Conservation (phyloP, 1,140 invertebrate species). For the Physella acuta region DNA sequence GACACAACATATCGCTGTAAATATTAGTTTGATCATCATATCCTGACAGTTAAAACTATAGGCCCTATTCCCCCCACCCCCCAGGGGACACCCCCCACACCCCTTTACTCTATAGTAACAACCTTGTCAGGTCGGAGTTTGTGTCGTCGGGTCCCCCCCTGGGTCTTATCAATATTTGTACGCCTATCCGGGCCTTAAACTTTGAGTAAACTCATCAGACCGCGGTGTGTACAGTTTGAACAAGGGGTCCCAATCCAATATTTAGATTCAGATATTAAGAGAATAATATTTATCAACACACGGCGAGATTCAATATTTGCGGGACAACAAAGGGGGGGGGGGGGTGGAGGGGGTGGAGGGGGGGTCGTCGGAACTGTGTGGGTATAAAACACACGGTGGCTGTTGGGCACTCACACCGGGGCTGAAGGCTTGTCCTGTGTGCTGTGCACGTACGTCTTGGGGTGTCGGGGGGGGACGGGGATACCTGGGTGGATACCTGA, state of each 20-base stretch:
- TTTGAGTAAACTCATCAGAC: slow-evolving; percentile 25
- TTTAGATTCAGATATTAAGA: slow-evolving; percentile 28
- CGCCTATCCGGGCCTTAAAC: slow-evolving; percentile 27
- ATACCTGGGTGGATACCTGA: too few relatives aligned
- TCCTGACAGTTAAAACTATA: slow-evolving; percentile 15
- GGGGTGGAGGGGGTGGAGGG: too few relatives aligned
- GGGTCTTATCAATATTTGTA: slow-evolving; percentile 30
- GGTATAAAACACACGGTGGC: slow-evolving; percentile 17
- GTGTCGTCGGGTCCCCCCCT: neutral
- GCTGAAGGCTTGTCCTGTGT: too few relatives aligned
- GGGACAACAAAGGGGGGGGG: slow-evolving; percentile 27
- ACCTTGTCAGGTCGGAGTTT: neutral
- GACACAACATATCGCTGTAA: slow-evolving; percentile 18
- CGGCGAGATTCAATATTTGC: slow-evolving; percentile 27
- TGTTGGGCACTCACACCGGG: too few relatives aligned
- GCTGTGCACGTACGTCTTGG: too few relatives aligned
- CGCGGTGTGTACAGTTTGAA: slow-evolving; percentile 20
- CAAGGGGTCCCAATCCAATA: slow-evolving; percentile 22
- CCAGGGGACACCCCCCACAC: slow-evolving; percentile 8
- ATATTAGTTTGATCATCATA: slow-evolving; percentile 25
- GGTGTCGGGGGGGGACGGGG: too few relatives aligned
- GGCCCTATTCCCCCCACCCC: neutral
- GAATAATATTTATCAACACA: slow-evolving; percentile 30
- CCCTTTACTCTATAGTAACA: slow-evolving; percentile 6
- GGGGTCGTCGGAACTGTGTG: slow-evolving; percentile 13